These are phyloP conservation scores for Pluvianellus socialis DNA, from an alignment of 2,113 vertebrate genomes.

Conservation along the genomic window DNA sequence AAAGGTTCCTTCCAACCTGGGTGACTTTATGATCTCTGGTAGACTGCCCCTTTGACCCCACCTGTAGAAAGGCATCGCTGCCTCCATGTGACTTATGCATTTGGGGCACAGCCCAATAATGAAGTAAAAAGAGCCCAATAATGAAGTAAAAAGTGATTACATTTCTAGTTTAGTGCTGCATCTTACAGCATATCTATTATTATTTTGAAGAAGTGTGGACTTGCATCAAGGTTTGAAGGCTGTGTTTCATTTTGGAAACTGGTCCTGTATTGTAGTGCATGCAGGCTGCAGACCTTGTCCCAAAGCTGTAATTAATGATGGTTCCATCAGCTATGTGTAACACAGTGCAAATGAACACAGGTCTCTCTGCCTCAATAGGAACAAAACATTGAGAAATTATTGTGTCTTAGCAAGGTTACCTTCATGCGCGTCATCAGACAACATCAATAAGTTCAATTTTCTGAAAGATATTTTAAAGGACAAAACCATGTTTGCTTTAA, in stretches of 20 bases:
- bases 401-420: neutral
- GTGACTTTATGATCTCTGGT: neutral
- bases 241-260: neutral
- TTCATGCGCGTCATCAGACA: neutral
- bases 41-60: neutral
- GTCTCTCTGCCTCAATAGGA: neutral
- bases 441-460: neutral
- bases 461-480: neutral
- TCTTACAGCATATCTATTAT: neutral
- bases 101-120: neutral
- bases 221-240: neutral
- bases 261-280: neutral
- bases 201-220: neutral
- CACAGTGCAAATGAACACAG: neutral
- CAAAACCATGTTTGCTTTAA: neutral
- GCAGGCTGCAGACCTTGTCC: neutral
- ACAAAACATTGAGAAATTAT: neutral
- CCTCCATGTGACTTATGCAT: neutral
- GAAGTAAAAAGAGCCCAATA: neutral
- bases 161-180: neutral
- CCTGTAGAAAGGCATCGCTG: neutral
- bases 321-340: neutral
- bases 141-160: neutral
- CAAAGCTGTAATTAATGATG: neutral
- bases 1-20: too few species aligned